Evolutionary conservation across 2,797 vertebrate genomes (phyloP), one percentile per base, ranked within the genome.

Genomic region (Pitangus sulphuratus): DNA sequence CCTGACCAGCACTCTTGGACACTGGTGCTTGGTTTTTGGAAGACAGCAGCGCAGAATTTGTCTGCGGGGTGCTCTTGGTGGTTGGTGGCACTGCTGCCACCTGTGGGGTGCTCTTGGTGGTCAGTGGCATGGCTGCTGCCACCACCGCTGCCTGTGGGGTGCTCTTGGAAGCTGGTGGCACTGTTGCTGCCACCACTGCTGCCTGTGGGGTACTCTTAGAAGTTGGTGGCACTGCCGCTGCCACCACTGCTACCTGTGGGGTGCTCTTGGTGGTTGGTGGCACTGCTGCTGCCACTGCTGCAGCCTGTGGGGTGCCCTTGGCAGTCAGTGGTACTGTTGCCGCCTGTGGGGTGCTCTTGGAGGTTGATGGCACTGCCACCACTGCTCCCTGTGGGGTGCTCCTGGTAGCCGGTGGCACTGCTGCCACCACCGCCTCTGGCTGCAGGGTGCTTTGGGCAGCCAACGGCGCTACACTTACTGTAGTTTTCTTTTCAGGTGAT

Each of bases 401-500:
- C 80, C 77, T 87, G 50, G 89, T 48, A 51, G 79, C 51, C 1
- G 28, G 15, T 61, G 78, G 51, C 16, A 22, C 1, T 1, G 26
- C 45, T 1, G 16, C 60, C 9, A 19, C 26, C 40, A 28, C 76
- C 0, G 1, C 42, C 20, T 39, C 86, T 42, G 69, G 72, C 58
- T 76, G 88, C 1, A 6, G 40, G 25, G 31, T 2, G 33, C 54
- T 48, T 68, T 85, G 88, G 1, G 71, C 61, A 45, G 90, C 60
- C 1, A 14, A 48, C 40, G 72, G 80, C n/a, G 33, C 94, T 48
- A 35, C 89, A 93, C 93, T 85, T 60, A 86, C 86, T 80, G 61
- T 39, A 51, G 69, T 90, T 77, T 96, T 96, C 95, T 97, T 97
- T 84, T 97, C 97, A 56, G 97, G 91, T 4, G 91, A 90, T 2